Evolutionary conservation across 1,140 invertebrate genomes (phyloP).

Genomic region (Cyclina sinensis): DNA sequence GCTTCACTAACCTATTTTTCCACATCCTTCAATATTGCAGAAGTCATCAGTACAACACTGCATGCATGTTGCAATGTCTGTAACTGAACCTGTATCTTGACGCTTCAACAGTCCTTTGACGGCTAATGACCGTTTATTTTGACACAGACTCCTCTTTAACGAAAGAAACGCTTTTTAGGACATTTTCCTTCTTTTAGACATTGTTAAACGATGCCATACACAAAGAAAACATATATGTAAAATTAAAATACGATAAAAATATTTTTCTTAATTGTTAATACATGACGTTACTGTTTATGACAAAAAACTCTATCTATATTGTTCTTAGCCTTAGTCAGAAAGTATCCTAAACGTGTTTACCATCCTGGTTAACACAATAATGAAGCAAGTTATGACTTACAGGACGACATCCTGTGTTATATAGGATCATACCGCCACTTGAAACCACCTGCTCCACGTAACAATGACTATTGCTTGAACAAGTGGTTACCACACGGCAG

Average conservation of each 20-base stretch:
- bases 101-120: background rate
- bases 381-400: background rate
- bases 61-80: conserved; percentile 1
- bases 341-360: no score
- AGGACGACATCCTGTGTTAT: conserved; percentile 5
- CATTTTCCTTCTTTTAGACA: no score
- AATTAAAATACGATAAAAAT: no score
- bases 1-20: background rate
- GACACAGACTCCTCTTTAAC: background rate
- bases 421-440: conserved; percentile 37
- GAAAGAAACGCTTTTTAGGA: no score
- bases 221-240: no score
- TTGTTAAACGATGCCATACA: no score
- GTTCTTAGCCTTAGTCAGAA: background rate
- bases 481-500: conserved; percentile 14
- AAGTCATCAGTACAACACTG: background rate
- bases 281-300: no score
- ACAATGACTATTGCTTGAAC: conserved; percentile 21
- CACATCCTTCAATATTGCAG: conserved; percentile 26
- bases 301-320: no score
- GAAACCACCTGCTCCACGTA: conserved; percentile 55
- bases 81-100: background rate
- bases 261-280: no score
- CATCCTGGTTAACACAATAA: background rate
- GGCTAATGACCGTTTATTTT: background rate